phyloP scores from a whole-genome alignment of 2,113 vertebrate genomes.

The Hassar affinis region DNA sequence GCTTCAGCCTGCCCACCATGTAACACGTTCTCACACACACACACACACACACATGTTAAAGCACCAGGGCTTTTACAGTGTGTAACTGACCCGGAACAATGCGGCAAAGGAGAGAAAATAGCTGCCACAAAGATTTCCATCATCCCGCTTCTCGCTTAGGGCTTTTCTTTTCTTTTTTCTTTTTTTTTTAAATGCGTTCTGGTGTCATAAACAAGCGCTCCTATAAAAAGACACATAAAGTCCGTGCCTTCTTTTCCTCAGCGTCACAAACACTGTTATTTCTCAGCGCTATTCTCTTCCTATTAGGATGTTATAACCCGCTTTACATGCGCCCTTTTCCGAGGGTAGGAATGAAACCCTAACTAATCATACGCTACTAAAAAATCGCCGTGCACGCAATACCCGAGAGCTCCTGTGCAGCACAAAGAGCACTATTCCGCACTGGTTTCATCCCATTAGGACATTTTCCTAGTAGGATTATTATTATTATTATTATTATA shows the following conservation, averaged over 20 bases:
- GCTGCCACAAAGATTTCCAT: background rate
- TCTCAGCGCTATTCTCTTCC: background rate
- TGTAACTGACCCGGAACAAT: background rate
- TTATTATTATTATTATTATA: background rate
- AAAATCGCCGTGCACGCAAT: background rate
- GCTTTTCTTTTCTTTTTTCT: background rate
- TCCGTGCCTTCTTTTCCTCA: background rate
- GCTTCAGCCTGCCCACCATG: conserved; percentile 50
- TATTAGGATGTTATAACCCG: conserved; percentile 8
- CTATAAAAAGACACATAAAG: background rate
- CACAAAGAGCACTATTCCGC: background rate
- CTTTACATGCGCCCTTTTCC: background rate
- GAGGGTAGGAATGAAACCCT: background rate
- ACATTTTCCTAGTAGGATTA: background rate
- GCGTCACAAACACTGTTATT: background rate
- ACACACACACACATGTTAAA: background rate
- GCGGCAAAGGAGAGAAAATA: background rate
- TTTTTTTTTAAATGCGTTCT: background rate
- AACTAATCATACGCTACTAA: background rate
- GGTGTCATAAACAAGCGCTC: background rate
- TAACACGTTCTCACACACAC: conserved; percentile 45
- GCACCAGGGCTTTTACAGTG: conserved; percentile 7
- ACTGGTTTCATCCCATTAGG: background rate
- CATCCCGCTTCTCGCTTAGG: background rate
- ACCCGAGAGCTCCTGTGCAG: background rate